A percentile compares a stretch with the other conserved stretches of the same genome.
Conservation (phyloP, 2,113 vertebrate genomes). For the Micromys minutus region DNA sequence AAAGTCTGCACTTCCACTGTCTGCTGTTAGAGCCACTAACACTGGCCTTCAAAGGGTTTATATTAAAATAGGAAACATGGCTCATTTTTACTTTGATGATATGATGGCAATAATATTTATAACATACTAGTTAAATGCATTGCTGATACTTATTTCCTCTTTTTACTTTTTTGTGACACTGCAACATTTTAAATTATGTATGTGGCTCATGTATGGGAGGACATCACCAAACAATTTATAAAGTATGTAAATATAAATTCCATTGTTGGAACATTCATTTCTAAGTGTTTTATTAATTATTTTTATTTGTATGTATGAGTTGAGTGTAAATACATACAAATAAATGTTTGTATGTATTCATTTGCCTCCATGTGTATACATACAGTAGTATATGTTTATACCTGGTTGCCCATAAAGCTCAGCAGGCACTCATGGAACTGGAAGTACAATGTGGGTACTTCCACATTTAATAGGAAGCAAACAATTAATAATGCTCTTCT, state of each 20-base stretch:
- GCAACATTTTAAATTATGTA: slow-evolving; percentile 26
- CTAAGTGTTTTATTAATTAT: neutral
- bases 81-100: neutral
- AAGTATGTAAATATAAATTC: slow-evolving; percentile 21
- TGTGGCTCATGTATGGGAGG: neutral
- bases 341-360: no score
- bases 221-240: neutral
- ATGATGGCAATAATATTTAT: slow-evolving; percentile 22
- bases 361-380: no score
- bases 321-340: no score
- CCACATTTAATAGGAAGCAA: no score
- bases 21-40: neutral
- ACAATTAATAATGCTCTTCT: neutral
- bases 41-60: neutral
- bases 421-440: neutral
- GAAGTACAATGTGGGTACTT: neutral
- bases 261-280: neutral
- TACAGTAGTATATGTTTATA: no score
- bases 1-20: neutral
- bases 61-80: neutral
- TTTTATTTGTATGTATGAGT: no score
- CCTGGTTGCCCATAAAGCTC: neutral
- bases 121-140: neutral
- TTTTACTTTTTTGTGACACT: neutral
- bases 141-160: neutral